Evolutionary conservation across 2,888 invertebrate species (phyloP).

Genomic region (Lydus trimaculatus): DNA sequence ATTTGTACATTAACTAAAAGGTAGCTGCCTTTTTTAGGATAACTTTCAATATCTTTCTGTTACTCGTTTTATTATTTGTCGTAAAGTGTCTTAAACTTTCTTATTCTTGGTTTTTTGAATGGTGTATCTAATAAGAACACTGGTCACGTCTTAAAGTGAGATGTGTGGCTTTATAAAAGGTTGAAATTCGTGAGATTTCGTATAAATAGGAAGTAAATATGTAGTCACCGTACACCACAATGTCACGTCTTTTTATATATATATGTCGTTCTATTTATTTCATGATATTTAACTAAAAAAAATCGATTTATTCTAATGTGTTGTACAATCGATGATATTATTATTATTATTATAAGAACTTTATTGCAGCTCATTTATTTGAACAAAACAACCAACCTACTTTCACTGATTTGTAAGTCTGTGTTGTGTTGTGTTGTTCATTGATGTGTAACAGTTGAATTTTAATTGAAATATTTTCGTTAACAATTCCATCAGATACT

Average conservation of each 20-base stretch:
- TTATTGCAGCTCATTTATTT: background rate
- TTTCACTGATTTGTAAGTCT: background rate
- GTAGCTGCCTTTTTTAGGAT: background rate
- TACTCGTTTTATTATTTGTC: background rate
- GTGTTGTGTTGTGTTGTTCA: background rate
- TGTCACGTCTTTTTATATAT: slow-evolving; percentile 29
- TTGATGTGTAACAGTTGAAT: background rate
- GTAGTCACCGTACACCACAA: slow-evolving; percentile 25
- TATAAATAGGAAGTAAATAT: slow-evolving; percentile 28
- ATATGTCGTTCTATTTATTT: slow-evolving; percentile 16
- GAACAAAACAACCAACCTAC: background rate
- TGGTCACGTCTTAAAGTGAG: slow-evolving; percentile 11
- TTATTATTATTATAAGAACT: background rate
- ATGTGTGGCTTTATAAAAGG: slow-evolving; percentile 7
- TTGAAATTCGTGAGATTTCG: slow-evolving; percentile 16
- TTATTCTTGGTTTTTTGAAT: background rate
- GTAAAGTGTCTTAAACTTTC: background rate
- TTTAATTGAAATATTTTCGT: no score
- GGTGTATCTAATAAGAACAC: background rate
- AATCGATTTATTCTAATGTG: background rate
- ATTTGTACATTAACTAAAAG: background rate
- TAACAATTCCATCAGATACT: no score
- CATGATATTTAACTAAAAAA: background rate
- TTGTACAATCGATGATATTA: no score
- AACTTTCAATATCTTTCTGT: background rate